Percentiles rank a stretch among this genome's conserved stretches.
phyloP scores from a whole-genome alignment of 2,113 vertebrate species.

The Gorsachius goisagi region DNA sequence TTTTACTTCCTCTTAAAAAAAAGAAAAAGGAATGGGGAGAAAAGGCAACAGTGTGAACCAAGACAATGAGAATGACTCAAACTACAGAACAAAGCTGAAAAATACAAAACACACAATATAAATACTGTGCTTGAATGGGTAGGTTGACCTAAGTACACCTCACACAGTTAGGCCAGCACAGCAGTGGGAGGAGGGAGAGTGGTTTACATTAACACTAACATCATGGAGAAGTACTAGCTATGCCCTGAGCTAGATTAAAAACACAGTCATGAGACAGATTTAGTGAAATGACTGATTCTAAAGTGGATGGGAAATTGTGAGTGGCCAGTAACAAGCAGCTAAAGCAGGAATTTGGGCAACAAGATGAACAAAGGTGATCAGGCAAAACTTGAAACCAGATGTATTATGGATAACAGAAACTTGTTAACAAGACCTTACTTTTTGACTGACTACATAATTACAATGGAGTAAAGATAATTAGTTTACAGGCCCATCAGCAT shows the following conservation, averaged over 20 bases:
- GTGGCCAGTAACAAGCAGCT: background rate
- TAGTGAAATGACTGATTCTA: background rate
- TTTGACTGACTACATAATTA: background rate
- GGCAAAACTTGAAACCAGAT: background rate
- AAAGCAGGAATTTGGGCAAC: background rate
- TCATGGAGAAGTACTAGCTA: background rate
- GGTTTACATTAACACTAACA: background rate
- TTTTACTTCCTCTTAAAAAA: background rate
- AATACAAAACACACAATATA: background rate
- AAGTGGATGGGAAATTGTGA: background rate
- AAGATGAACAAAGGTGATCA: background rate
- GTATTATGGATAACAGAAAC: background rate
- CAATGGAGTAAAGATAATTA: background rate
- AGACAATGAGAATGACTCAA: background rate
- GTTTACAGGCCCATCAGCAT: background rate
- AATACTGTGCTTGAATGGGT: background rate
- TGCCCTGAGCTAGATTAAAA: background rate
- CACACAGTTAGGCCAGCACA: background rate
- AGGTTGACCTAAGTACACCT: background rate
- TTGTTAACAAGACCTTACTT: background rate
- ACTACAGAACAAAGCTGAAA: background rate
- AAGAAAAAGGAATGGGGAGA: background rate
- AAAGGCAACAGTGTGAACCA: background rate
- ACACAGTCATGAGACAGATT: background rate
- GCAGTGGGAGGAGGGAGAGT: background rate